Evolutionary conservation across 1,140 invertebrate genomes (phyloP).

Genomic region (Atta cephalotes): DNA sequence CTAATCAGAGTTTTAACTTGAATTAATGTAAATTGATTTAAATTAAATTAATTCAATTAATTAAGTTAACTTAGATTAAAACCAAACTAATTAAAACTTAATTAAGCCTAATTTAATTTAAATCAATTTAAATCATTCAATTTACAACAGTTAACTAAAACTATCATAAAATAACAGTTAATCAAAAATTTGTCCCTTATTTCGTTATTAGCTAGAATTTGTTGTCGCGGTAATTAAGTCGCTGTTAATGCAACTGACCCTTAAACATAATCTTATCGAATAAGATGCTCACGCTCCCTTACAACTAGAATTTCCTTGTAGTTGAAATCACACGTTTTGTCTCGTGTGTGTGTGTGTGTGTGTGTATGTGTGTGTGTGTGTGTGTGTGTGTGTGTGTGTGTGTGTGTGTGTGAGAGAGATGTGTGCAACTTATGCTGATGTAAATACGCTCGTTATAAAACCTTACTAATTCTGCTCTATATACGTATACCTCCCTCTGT

Average conservation of each 20-base stretch:
- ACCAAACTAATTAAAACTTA: not conserved
- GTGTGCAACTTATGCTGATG: constrained; percentile 71
- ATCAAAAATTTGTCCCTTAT: not conserved
- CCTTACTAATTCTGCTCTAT: constrained; percentile 73
- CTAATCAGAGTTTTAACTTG: not conserved
- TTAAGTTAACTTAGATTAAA: constrained; percentile 17
- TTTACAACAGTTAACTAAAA: constrained; percentile 18
- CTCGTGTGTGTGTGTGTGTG: not conserved
- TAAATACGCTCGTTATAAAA: constrained; percentile 76
- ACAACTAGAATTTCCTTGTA: constrained; percentile 67
- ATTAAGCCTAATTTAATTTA: constrained; percentile 14
- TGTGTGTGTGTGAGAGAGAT: not conserved
- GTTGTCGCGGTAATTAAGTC: not conserved
- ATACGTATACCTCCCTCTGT: constrained; percentile 71
- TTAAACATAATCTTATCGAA: constrained; percentile 65
- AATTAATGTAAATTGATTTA: constrained; percentile 32
- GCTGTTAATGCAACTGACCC: constrained; percentile 57
- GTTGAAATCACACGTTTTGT: constrained; percentile 34
- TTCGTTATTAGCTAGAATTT: constrained; percentile 7
- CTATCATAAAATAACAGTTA: constrained; percentile 19
- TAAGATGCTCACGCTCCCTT: constrained; percentile 64
- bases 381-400: constrained; percentile 38
- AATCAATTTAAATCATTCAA: constrained; percentile 19
- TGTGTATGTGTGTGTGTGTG: not conserved
- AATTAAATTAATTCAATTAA: constrained; percentile 14